phyloP scores from a whole-genome alignment of 2,888 invertebrate genomes.

The Pherbina coryleti region DNA sequence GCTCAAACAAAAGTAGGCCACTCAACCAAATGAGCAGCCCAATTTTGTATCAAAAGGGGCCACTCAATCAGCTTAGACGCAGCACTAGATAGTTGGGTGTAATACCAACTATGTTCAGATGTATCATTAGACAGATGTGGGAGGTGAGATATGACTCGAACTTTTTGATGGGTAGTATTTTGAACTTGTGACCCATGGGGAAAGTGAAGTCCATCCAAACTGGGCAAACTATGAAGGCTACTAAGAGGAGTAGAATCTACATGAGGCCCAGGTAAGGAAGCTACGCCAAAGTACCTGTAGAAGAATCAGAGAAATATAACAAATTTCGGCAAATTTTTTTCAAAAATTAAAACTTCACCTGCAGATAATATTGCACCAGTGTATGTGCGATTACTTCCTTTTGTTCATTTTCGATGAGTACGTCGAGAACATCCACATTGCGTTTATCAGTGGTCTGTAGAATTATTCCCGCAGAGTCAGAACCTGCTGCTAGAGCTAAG shows the following conservation, averaged over 20 bases:
- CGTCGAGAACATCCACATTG: constrained; percentile 95
- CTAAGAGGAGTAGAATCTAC: constrained; percentile 93
- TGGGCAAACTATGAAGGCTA: constrained; percentile 92
- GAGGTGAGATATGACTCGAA: constrained; percentile 99
- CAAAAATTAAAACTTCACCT: constrained; percentile 80
- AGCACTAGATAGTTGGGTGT: constrained; percentile 89
- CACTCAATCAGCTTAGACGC: constrained; percentile 79
- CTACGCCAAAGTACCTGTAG: constrained; percentile 97
- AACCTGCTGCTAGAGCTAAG: constrained; percentile 91
- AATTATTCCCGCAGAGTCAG: constrained; percentile 94
- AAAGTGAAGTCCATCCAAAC: constrained; percentile 96
- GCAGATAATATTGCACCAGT: constrained; percentile 95
- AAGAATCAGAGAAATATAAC: constrained; percentile 33
- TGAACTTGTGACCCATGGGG: constrained; percentile 94
- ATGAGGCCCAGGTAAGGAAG: constrained; percentile 94
- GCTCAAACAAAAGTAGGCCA: constrained; percentile 93
- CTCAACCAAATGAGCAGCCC: constrained; percentile 94
- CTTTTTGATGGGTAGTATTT: constrained; percentile 99
- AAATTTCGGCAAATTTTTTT: no score
- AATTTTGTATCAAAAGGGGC: constrained; percentile 97
- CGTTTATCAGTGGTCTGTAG: constrained; percentile 94
- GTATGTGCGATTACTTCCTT: constrained; percentile 98
- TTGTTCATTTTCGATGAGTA: constrained; percentile 98
- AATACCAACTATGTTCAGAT: constrained; percentile 90
- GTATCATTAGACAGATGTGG: constrained; percentile 96